Base-by-base conservation (phyloP, 2,888 invertebrate species). In the Mythimna impura region DNA sequence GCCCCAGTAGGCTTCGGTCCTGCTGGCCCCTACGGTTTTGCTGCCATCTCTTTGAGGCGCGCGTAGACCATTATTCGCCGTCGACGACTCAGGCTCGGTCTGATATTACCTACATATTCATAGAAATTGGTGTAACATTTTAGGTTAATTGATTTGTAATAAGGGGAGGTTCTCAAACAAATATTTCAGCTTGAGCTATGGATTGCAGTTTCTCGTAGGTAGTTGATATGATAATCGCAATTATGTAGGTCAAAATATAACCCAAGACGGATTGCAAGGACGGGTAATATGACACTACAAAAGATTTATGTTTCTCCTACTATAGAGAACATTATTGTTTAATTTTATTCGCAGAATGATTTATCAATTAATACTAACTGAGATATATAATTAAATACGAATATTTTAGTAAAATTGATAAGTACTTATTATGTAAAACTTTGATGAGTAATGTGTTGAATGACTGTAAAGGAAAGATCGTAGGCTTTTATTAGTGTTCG, bases 201-300 rank as follows among this genome's bases (percentile, higher is more conserved):
- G 14, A 71, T 47, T 54, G 14, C 60, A 61, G 20, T 52, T 30
- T n/a, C 50, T 25, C 36, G 66, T 66, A 73, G 66, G 62, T 5
- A 54, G 75, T 30, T 4, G 20, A 71, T 63, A 36, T 52, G 43
- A 62, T 55, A 47, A 54, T 66, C 22, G 22, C 17, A n/a, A 47
- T 9, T 30, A 77, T 77, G 61, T 68, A 52, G 78, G 71, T 78
- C 67, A 72, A 65, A 68, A 61, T 76, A 76, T 62, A 67, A 72
- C 72, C 61, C 54, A 68, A 65, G 25, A 50, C 71, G 57, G 20
- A 4, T 7, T 22, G 8, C 78, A 78, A 78, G 78, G 78, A 78
- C 78, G 73, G 43, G 78, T 78, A 72, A 78, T 50, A 62, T n/a
- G 72, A 78, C 71, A 78, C 68, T 30, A 43, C 47, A 3, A 40